Evolutionary conservation across 2,797 vertebrate species (phyloP), one percentile per base, ranked within the genome.

Genomic region (Oryzias dopingdopingensis): DNA sequence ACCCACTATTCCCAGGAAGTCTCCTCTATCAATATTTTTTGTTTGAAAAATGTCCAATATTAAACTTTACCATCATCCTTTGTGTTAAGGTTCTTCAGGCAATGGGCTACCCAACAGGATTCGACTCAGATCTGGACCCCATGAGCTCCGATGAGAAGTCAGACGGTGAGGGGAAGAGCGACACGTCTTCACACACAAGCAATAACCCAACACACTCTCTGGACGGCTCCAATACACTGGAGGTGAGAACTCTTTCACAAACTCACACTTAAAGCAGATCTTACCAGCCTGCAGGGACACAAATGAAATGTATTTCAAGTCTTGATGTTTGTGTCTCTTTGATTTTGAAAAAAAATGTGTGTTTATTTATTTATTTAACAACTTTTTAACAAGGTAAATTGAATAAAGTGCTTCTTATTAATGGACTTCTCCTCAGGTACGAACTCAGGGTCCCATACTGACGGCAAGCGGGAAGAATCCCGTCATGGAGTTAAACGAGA

Each of bases 401-500:
- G 1, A 26, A 6, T 48, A 7, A 63, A 22, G 46, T 44, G 40
- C 15, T 43, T 62, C 49, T 7, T 14, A 26, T 62, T 4, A 14
- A 58, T 51, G 52, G 0, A 26, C 15, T 55, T 40, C 10, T 32
- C 29, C 60, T 55, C 76, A 98, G 96, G 95, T 98, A 80, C 92
- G 97, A 95, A 99, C 97, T 95, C 97, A 98, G 95, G 97, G 97
- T 87, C 97, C 97, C 76, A 99, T 99, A 63, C 93, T 99, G 85
- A 99, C 97, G 46, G 96, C 96, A 23, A 99, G 97, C 49, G 96
- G 97, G 65, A 99, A 99, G 90, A 99, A 99, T 82, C 97, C 97
- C 0, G 96, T 99, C 69, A 99, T 99, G 97, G 97, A 99, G 88
- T 93, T 99, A 43, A 99, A 99, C 55, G 97, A 99, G 79, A 99